Evolutionary conservation across 2,113 vertebrate species (phyloP).

Genomic region (Orcinus orca): DNA sequence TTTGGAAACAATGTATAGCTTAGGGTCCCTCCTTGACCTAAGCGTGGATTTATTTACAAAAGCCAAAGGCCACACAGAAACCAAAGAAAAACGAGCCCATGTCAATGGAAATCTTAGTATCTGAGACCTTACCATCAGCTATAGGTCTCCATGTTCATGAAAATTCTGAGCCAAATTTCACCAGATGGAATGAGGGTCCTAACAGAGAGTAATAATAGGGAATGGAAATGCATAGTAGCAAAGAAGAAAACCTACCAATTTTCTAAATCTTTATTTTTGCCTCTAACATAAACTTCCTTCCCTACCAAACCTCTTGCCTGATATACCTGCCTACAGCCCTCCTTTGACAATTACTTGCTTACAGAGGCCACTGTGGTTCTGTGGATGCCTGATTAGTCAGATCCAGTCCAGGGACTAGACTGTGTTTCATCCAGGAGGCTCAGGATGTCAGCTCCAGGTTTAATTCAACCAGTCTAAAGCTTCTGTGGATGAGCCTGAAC

Average conservation of each 20-base stretch:
- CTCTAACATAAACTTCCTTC: not conserved
- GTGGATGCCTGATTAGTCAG: not conserved
- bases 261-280: not conserved
- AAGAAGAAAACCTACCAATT: not conserved
- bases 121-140: not conserved
- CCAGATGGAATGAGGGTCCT: not conserved
- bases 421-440: not conserved
- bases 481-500: not conserved
- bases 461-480: not conserved
- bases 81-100: not conserved
- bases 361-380: not conserved
- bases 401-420: not conserved
- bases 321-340: not conserved
- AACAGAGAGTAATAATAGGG: not conserved
- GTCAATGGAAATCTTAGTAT: not conserved
- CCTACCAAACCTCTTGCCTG: not conserved
- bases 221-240: not conserved
- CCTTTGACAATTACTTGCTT: not conserved
- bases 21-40: not conserved
- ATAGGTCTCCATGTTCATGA: not conserved
- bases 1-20: not conserved
- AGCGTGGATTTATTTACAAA: not conserved
- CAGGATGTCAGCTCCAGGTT: not conserved
- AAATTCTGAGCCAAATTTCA: not conserved
- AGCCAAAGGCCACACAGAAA: not conserved